Percentiles rank a stretch among this genome's conserved stretches.
These are phyloP conservation scores for Falco rusticolus DNA, from an alignment of 2,797 vertebrate genomes.

Conservation along the genomic window DNA sequence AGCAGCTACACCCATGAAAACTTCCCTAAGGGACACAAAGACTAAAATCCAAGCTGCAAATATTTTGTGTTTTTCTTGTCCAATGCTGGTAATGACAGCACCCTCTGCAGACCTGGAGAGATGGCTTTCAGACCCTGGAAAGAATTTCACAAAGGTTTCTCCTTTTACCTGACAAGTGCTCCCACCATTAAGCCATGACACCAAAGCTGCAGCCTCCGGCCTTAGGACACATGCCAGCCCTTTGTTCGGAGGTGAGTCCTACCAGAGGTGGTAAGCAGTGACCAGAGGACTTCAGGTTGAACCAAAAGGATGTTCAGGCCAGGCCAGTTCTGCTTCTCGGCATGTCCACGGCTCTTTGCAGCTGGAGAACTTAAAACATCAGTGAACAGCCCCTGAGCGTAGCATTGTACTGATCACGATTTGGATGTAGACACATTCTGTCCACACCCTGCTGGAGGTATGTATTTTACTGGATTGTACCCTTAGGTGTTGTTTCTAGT, in stretches of 20 bases:
- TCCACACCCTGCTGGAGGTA: too few species aligned
- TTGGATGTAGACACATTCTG: not conserved
- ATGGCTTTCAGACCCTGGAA: not conserved
- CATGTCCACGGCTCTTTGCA: not conserved
- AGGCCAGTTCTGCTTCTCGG: not conserved
- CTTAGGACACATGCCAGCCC: not conserved
- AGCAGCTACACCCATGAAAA: not conserved
- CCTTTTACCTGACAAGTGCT: not conserved
- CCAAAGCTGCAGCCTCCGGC: not conserved
- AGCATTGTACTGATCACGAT: accelerated
- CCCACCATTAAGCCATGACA: not conserved
- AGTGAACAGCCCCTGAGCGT: not conserved
- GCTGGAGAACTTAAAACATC: not conserved
- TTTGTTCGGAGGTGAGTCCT: not conserved
- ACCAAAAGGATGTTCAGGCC: not conserved
- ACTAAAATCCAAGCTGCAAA: not conserved
- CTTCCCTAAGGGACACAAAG: not conserved
- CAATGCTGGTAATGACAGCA: not conserved
- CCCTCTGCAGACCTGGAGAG: not conserved
- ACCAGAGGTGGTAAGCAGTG: not conserved
- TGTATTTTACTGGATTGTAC: accelerated
- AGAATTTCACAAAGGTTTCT: not conserved
- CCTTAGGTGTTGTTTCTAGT: not conserved
- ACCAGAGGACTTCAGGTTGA: not conserved
- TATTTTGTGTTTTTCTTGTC: not conserved